A percentile compares a stretch with the other conserved stretches of the same genome.
Conservation (phyloP, 2,113 vertebrate genomes). For the Sclerurus mexicanus region DNA sequence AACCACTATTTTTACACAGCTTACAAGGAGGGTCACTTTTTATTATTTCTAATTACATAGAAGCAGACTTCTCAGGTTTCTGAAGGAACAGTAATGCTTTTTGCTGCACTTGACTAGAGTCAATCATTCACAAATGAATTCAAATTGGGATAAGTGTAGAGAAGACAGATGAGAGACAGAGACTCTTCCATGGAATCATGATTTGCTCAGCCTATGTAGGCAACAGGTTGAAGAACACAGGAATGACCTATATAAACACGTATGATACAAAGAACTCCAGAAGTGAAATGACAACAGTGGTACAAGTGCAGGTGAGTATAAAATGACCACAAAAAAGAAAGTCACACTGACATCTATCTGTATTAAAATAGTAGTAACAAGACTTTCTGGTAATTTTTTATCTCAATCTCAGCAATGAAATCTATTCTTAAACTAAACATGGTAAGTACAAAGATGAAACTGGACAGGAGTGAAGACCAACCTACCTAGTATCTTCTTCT, state of each 20-base stretch:
- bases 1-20: background rate
- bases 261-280: background rate
- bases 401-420: background rate
- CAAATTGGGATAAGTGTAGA: background rate
- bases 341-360: background rate
- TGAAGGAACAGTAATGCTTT: background rate
- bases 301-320: background rate
- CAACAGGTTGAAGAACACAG: background rate
- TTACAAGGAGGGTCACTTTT: background rate
- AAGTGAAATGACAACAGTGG: background rate
- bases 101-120: background rate
- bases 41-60: background rate
- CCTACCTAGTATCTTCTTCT: slow-evolving; percentile 79
- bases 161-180: background rate
- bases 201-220: background rate
- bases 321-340: background rate
- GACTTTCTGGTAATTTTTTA: background rate
- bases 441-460: background rate
- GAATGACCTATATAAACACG: background rate
- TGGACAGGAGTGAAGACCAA: background rate
- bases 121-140: background rate
- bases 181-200: background rate
- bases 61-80: background rate
- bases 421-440: background rate
- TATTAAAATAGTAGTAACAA: background rate